These are phyloP conservation scores for Mola mola DNA, from an alignment of 2,113 vertebrate species.

Conservation along the genomic window DNA sequence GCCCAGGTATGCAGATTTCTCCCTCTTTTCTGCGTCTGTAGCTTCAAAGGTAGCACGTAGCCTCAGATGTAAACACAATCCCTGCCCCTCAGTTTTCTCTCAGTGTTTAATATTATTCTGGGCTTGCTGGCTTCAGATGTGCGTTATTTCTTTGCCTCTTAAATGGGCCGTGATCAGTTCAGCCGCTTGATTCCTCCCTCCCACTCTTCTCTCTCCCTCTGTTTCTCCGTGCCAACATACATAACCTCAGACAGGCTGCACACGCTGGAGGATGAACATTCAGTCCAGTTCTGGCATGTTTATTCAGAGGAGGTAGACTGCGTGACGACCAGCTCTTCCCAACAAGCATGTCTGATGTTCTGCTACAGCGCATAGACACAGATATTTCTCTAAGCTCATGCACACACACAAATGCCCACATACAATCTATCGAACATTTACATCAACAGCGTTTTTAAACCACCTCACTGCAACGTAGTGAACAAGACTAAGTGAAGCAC, in stretches of 20 bases:
- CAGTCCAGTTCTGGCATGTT: slow-evolving; percentile 23
- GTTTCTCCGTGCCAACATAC: slow-evolving; percentile 13
- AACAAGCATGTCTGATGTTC: slow-evolving; percentile 19
- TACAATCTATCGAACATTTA: not conserved
- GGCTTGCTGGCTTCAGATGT: not conserved
- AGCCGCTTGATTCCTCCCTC: slow-evolving; percentile 17
- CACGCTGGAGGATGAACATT: slow-evolving; percentile 35
- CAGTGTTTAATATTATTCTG: not conserved
- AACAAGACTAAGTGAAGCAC: not conserved
- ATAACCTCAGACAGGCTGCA: slow-evolving; percentile 23
- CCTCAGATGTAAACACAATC: no score
- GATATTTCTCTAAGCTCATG: no score
- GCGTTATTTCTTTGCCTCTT: not conserved
- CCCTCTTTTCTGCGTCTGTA: no score
- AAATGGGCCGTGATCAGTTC: not conserved
- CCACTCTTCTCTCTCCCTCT: slow-evolving; percentile 13
- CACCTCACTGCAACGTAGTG: not conserved
- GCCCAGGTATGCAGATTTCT: no score
- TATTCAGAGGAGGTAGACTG: slow-evolving; percentile 30
- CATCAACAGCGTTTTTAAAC: slow-evolving; percentile 4
- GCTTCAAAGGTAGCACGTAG: no score
- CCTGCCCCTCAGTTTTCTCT: no score
- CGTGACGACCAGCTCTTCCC: slow-evolving; percentile 7
- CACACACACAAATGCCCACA: not conserved
- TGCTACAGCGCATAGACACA: not conserved